phyloP scores from a whole-genome alignment of 2,113 vertebrate species.

The Eclectus roratus region DNA sequence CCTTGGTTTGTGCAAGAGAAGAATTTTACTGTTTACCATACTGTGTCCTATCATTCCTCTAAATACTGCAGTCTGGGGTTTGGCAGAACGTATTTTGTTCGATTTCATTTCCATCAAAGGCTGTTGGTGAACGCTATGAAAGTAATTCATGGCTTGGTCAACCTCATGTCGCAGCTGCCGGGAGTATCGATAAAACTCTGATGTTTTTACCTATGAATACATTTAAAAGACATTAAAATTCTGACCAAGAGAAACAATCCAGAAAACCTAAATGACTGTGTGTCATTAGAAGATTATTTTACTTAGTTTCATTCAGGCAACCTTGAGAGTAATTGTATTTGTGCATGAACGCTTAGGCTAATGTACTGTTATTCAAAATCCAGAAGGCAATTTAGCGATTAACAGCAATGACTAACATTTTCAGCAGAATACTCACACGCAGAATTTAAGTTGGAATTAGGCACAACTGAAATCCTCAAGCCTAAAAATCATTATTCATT shows the following conservation, averaged over 20 bases:
- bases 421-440: neutral
- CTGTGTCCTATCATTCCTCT: slow-evolving; percentile 99
- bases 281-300: neutral
- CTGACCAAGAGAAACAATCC: slow-evolving; percentile 55
- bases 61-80: slow-evolving; percentile 96
- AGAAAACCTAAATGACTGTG: slow-evolving; percentile 44
- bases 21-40: slow-evolving; percentile 99
- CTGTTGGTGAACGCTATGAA: slow-evolving; percentile 94
- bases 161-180: slow-evolving; percentile 94
- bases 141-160: slow-evolving; percentile 95
- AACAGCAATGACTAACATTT: slow-evolving; percentile 6
- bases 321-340: neutral
- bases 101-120: slow-evolving; percentile 92
- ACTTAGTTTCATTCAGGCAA: neutral
- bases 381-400: slow-evolving; percentile 6
- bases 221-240: slow-evolving; percentile 72
- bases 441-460: neutral
- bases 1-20: slow-evolving; percentile 94
- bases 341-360: neutral
- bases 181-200: slow-evolving; percentile 98
- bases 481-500: neutral
- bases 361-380: neutral
- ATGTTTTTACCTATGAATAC: slow-evolving; percentile 93
- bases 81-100: slow-evolving; percentile 94
- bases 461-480: neutral